phyloP scores from a whole-genome alignment of 2,797 vertebrate species.

The Bothrops alternatus region DNA sequence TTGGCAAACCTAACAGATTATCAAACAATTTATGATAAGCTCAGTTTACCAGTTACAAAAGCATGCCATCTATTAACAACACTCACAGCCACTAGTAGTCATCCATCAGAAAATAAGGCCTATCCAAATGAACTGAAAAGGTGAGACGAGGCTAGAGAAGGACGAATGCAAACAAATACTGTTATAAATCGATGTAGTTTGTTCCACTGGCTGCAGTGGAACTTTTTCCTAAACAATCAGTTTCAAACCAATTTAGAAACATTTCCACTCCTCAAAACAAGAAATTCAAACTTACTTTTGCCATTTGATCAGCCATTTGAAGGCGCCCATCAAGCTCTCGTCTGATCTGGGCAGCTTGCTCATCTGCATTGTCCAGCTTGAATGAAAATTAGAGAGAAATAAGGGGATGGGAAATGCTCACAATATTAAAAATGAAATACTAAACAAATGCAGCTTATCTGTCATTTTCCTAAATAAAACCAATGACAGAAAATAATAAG shows the following conservation, averaged over 20 bases:
- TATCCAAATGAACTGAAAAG: not conserved
- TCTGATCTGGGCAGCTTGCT: conserved; percentile 97
- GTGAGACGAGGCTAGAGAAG: not conserved
- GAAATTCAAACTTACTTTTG: conserved; percentile 76
- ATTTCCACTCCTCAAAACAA: not conserved
- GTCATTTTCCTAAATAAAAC: not conserved
- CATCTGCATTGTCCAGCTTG: conserved; percentile 93
- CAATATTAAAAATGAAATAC: conserved; percentile 5
- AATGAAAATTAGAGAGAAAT: conserved; percentile 31
- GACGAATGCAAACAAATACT: not conserved
- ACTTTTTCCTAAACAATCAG: not conserved
- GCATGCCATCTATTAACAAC: not conserved
- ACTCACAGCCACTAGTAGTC: not conserved
- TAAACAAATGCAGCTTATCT: not conserved
- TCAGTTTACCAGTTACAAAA: not conserved
- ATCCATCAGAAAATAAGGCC: not conserved
- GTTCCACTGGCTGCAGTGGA: not conserved
- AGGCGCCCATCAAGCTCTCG: conserved; percentile 91
- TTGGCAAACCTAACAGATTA: not conserved
- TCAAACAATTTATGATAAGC: not conserved
- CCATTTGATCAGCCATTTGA: conserved; percentile 87
- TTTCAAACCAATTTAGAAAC: not conserved
- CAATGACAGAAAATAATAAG: not conserved
- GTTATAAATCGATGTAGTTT: not conserved
- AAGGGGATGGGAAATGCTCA: conserved; percentile 9